Evolutionary conservation across 2,888 invertebrate genomes (phyloP).

Genomic region (Lepidonotus clava): DNA sequence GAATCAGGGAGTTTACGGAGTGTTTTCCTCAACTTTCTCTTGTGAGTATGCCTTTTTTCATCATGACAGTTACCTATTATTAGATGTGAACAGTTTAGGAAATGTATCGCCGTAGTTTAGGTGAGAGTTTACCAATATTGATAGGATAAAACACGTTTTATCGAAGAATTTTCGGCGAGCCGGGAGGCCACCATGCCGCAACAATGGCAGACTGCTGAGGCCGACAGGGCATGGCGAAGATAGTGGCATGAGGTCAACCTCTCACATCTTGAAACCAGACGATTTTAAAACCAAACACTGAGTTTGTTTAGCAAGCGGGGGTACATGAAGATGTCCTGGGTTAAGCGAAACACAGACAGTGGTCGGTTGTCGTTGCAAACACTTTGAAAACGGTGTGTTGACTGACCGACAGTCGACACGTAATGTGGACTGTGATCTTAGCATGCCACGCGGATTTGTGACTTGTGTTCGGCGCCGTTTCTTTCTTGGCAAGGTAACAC

Average conservation of each 20-base stretch:
- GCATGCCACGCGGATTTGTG: too few relatives aligned
- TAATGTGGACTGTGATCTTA: too few relatives aligned
- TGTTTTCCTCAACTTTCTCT: conserved; percentile 16
- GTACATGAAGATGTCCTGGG: too few relatives aligned
- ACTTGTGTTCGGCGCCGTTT: too few relatives aligned
- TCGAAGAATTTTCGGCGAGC: neutral
- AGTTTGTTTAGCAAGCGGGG: too few relatives aligned
- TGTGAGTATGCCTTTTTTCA: conserved; percentile 7
- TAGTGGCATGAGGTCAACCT: conserved; percentile 33
- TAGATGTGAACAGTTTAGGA: neutral
- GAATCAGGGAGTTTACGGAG: conserved; percentile 13
- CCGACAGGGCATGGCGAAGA: neutral
- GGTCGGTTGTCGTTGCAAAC: too few relatives aligned
- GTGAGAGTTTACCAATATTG: neutral
- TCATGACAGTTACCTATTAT: neutral
- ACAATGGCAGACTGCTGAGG: conserved; percentile 41
- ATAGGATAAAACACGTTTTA: neutral
- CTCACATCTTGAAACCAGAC: neutral
- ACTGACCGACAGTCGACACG: too few relatives aligned
- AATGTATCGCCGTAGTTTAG: neutral
- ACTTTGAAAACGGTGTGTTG: too few relatives aligned
- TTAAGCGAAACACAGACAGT: too few relatives aligned
- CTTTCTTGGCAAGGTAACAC: too few relatives aligned
- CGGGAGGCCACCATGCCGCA: conserved; percentile 49
- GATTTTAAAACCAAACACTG: too few relatives aligned